These are phyloP conservation scores for Leptodactylus fuscus DNA, from an alignment of 2,113 vertebrate species.

Conservation along the genomic window DNA sequence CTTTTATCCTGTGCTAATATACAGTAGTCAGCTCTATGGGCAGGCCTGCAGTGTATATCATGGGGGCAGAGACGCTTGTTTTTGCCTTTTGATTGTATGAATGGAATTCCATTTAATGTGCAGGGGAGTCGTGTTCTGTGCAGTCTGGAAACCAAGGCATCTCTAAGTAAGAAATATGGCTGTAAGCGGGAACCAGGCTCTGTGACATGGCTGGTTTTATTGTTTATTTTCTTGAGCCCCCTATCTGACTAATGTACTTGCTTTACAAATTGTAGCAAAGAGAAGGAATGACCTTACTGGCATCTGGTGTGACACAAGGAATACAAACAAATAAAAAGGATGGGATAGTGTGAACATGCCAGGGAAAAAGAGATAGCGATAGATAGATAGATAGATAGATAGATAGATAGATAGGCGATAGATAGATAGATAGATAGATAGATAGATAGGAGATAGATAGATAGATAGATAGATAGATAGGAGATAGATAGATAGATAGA, in stretches of 20 bases:
- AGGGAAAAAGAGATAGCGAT: not conserved
- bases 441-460: slow-evolving; percentile 15
- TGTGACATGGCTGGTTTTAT: not conserved
- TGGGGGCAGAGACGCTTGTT: too few relatives aligned
- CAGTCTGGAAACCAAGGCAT: too few relatives aligned
- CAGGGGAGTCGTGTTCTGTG: too few relatives aligned
- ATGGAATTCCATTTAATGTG: not conserved
- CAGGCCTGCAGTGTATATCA: too few relatives aligned
- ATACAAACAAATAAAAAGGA: too few relatives aligned
- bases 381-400: slow-evolving; percentile 11
- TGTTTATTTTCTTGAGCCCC: not conserved
- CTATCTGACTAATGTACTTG: not conserved
- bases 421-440: slow-evolving; percentile 26
- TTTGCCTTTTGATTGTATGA: too few relatives aligned
- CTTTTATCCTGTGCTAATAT: too few relatives aligned
- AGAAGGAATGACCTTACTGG: not conserved
- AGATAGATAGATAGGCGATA: slow-evolving; percentile 17
- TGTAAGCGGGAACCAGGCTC: not conserved
- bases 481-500: slow-evolving; percentile 5
- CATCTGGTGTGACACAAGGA: not conserved
- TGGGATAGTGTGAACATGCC: too few relatives aligned
- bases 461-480: slow-evolving; percentile 9
- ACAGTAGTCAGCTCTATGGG: too few relatives aligned
- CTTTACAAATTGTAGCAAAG: not conserved
- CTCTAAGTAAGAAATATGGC: too few relatives aligned